phyloP scores from a whole-genome alignment of 2,888 invertebrate species.

The Nomada flava region DNA sequence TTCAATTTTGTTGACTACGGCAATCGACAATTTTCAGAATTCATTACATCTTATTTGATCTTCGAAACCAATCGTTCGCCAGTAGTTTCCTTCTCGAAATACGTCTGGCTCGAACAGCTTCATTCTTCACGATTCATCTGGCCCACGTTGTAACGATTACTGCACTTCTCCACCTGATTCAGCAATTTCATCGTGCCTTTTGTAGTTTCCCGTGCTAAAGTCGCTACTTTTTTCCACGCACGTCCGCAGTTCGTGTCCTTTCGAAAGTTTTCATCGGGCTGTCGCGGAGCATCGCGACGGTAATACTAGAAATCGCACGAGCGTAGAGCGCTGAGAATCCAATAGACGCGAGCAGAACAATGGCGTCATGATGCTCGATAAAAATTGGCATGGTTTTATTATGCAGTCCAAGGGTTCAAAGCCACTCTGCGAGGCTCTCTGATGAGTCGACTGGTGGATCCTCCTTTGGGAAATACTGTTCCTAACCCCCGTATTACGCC shows the following conservation, averaged over 20 bases:
- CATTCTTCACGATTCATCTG: neutral
- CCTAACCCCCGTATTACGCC: conserved; percentile 56
- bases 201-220: conserved; percentile 46
- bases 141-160: neutral
- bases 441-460: conserved; percentile 78
- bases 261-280: conserved; percentile 69
- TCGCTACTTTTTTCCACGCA: conserved; percentile 63
- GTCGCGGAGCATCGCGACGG: conserved; percentile 64
- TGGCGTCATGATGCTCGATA: conserved; percentile 66
- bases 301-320: conserved; percentile 64
- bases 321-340: conserved; percentile 49
- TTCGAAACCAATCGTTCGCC: neutral
- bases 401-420: conserved; percentile 77
- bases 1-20: neutral
- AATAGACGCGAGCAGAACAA: conserved; percentile 59
- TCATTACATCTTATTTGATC: too few species aligned
- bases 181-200: conserved; percentile 37
- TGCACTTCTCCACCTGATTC: conserved; percentile 46
- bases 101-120: neutral
- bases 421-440: conserved; percentile 69
- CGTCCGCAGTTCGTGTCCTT: conserved; percentile 60
- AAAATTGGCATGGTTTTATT: conserved; percentile 81
- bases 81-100: neutral
- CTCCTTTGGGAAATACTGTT: conserved; percentile 82
- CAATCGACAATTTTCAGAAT: too few species aligned